Evolutionary conservation across 2,113 vertebrate genomes (phyloP), one percentile per base, ranked within the genome.

Genomic region (Microtus oregoni): DNA sequence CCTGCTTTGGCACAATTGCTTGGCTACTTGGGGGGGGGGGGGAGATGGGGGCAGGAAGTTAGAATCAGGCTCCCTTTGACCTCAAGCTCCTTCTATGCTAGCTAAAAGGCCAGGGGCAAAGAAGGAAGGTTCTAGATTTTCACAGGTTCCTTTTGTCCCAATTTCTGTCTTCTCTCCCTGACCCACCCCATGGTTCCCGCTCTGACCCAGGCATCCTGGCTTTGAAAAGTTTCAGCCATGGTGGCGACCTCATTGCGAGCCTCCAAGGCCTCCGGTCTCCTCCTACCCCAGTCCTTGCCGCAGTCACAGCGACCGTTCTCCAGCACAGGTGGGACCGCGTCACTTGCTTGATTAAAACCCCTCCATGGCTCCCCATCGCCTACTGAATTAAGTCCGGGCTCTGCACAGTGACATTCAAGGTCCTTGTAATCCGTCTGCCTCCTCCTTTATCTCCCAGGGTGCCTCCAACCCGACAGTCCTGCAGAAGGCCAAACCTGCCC

Each of bases 321-420:
- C 35, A 41, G 77, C 24, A 28, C 96, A 97, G 97, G 97, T 98
- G 97, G 96, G 97, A 94, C 96, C 41, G 0, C 91, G 96, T 97
- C 97, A 97, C 96, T 94, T 10, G 68, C 94, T 96, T 98, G 97
- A 98, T 98, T 97, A 97, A 98, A 98, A 94, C 94, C 96, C 91
- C 86, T 94, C 97, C 96, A 92, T 89, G 96, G 78, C 96, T 98
- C 97, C 97, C 97, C 92, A 97, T 97, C 35, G 97, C 96, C 97
- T 97, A 95, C 97, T 97, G 97, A 98, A 98, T 98, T 98, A 98
- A 97, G 97, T 95, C 96, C 82, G 83, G 96, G 65, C 89, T 97
- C 89, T 2, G 86, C 96, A 97, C 96, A 7, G 26, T 97, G 97
- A 97, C 97, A 97, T 97, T 97, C 97, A 98, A 97, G 97, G 97